These are phyloP conservation scores for Lasioglossum vierecki DNA, from an alignment of 2,888 invertebrate species.

Conservation along the genomic window DNA sequence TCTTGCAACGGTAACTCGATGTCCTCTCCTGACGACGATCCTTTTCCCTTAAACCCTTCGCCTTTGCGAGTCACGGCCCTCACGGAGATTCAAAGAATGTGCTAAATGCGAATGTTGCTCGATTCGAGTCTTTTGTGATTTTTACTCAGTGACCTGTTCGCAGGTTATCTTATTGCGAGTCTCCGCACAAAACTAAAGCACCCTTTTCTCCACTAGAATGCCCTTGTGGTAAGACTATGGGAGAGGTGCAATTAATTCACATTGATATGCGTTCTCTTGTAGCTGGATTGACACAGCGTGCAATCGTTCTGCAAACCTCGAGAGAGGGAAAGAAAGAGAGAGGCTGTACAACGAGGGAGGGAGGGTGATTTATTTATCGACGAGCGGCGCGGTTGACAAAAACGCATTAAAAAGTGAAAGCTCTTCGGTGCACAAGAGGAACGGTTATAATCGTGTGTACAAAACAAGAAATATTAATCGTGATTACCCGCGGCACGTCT, in stretches of 20 bases:
- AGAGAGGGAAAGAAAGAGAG: background rate
- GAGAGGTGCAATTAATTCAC: background rate
- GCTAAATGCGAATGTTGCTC: background rate
- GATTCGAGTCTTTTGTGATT: background rate
- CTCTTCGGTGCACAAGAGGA: background rate
- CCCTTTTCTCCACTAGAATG: background rate
- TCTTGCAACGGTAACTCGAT: background rate
- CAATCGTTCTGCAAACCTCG: too few species aligned
- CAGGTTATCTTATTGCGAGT: background rate
- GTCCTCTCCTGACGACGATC: background rate
- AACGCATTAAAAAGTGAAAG: background rate
- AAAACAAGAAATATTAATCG: conserved; percentile 1
- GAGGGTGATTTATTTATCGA: background rate
- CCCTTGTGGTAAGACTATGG: background rate
- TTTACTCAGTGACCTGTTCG: background rate
- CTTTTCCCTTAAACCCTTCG: background rate
- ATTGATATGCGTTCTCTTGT: background rate
- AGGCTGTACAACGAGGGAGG: background rate
- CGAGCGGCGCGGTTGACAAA: background rate
- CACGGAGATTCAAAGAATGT: background rate
- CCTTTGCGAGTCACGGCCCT: background rate
- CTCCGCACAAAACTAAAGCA: background rate
- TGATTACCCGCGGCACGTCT: background rate
- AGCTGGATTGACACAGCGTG: background rate
- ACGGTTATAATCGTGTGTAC: conserved; percentile 1